Base-by-base conservation (phyloP, 2,797 vertebrate genomes). In the Merluccius polli region DNA sequence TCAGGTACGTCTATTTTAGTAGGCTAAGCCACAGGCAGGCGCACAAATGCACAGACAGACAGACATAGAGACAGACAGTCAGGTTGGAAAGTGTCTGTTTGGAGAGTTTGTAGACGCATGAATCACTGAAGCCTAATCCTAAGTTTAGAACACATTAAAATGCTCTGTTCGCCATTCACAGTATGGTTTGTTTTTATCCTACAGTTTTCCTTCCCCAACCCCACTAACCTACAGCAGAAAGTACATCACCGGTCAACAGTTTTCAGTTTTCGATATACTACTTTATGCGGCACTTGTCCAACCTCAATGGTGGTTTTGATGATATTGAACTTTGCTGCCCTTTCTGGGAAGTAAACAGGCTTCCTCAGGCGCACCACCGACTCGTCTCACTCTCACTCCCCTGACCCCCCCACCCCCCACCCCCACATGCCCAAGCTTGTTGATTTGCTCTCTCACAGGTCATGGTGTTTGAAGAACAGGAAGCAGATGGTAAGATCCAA, bases 381-480 rank as follows among this genome's bases (percentile, higher is more conserved):
- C n/a, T 27, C 18, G 38, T 10, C 74, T 24, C 67, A 13, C 68
- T 76, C 75, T 35, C 27, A 36, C n/a, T 30, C 70, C 16, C 35
- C 70, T 75, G 75, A 72, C 76, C 81, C 35, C 36, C 27, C 10
- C 1, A 65, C 79, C 59, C 82, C 48, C 74, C 79, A 80, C 5
- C 0, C 44, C 74, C 85, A 18, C 59, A 31, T 74, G 69, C 35
- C 52, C 29, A 10, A 81, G 29, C 74, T 74, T 7, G 9, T 72
- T 44, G 48, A n/a, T 32, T 6, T 65, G 74, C 70, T 67, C 74
- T 67, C 70, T 41, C 72, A 59, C 90, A 95, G 96, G 83, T 97
- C 73, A 86, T 94, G 2, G 86, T 97, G 79, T 97, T 97, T 0
- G 96, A 97, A 78, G 96, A 97, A 85, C 92, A 88, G 80, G 90